These are phyloP conservation scores for Molothrus ater DNA, from an alignment of 2,797 vertebrate genomes.

Conservation along the genomic window DNA sequence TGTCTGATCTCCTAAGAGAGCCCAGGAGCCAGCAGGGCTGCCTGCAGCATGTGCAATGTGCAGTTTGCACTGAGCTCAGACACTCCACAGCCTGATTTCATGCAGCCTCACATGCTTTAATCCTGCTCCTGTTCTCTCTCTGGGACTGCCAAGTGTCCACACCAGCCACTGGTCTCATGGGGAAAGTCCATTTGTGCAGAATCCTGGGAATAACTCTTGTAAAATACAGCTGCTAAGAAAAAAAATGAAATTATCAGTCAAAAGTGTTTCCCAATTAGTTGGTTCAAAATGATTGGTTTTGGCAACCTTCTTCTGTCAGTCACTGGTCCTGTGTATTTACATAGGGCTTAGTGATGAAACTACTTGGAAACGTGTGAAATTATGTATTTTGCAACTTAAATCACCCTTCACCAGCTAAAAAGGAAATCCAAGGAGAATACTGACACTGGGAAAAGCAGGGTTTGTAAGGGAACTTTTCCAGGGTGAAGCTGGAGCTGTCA, in stretches of 20 bases:
- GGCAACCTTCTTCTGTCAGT: background rate
- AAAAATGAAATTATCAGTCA: background rate
- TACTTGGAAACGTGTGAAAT: background rate
- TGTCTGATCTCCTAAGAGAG: constrained; percentile 34
- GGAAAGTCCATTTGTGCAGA: background rate
- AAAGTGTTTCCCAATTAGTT: background rate
- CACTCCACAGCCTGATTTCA: background rate
- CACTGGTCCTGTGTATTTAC: background rate
- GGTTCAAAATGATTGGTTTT: background rate
- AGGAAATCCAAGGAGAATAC: background rate
- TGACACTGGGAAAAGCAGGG: background rate
- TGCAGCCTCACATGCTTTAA: background rate
- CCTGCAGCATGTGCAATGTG: background rate
- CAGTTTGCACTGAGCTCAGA: background rate
- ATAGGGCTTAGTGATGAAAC: background rate
- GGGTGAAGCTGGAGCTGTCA: background rate
- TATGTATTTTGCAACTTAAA: background rate
- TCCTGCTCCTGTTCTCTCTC: background rate
- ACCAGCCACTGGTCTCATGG: background rate
- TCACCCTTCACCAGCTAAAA: background rate
- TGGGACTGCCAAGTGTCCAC: background rate
- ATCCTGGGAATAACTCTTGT: background rate
- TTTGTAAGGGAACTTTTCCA: background rate
- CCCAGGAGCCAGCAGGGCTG: background rate
- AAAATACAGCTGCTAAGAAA: background rate